Evolutionary conservation across 2,113 vertebrate species (phyloP), one percentile per base, ranked within the genome.

Genomic region (Phaethornis superciliosus): DNA sequence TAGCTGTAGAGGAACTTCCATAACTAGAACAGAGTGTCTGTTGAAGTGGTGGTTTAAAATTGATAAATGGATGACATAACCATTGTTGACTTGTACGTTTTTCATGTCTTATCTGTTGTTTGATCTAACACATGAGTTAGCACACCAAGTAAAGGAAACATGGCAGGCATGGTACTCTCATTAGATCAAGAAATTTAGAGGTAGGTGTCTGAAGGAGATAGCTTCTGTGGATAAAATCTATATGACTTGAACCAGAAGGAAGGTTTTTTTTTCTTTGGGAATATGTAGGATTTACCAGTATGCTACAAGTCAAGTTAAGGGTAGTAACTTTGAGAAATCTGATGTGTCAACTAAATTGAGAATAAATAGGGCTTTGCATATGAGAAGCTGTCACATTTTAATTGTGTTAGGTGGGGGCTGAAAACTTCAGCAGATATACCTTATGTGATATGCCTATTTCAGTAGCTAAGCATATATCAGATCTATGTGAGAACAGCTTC

Each of bases 41-140:
- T 68, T 81, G 87, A 87, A 91, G 74, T 6, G 51, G 21, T 62
- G 84, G 81, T 82, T 94, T 96, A 92, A 94, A 94, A 72, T 69
- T 90, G 94, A 96, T 86, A 47, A 90, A 92, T 76, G 91, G 42
- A 46, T 65, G 86, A 58, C 67, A 85, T 72, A 86, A 82, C 65
- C 18, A 3, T 74, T 94, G 54, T 37, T 87, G 91, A 55, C 72
- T 91, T 15, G 33, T 46, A 0, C 65, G 67, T 76, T 94, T 92
- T 92, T 89, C 81, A 63, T n/a, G 81, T 54, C 70, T 91, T 82
- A 65, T 81, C 23, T 77, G 33, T 91, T 92, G 74, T 84, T 78
- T 89, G 65, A 55, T 67, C 35, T 92, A 76, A 85, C 87, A 24
- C 51, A 58, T 33, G 81, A 65, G 74, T 82, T 89, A 93, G 74